Base-by-base conservation (phyloP, 2,888 invertebrate genomes). In the Parnassius orleans region DNA sequence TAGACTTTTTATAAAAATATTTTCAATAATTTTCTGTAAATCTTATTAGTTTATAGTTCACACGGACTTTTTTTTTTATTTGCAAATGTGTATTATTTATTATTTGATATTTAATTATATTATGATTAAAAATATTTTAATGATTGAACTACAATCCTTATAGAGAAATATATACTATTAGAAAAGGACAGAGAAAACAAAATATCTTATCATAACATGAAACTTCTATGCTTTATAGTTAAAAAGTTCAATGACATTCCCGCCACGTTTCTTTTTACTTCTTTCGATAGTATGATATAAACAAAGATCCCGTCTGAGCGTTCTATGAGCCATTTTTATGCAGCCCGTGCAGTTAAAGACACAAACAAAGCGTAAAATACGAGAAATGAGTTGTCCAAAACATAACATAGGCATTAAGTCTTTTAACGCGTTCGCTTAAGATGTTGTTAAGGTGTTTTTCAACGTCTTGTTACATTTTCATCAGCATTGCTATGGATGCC, bases 401-500 rank as follows among this genome's bases (percentile, higher is more conserved):
- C 71, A 70, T 76, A 74, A 72, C 68, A 53, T 65, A 61, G 64
- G 65, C 68, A 64, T 74, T 76, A 75, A 72, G 66, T 76, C 74
- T 76, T 75, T 78, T 74, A 75, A 72, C 75, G 69, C 66, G 55
- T 67, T 60, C 72, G 63, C 73, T 74, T 74, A 72, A 68, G 69
- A 73, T 68, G 72, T 72, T 72, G 73, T 75, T 73, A 74, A 72
- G 70, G 66, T 65, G 68, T 66, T 73, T 73, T 72, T 73, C 74
- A 70, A 71, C 72, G 64, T 64, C 67, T 70, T 67, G 66, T 73
- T 69, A 74, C 68, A 67, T 67, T 67, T 71, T 74, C 72, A 69
- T 72, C 72, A 68, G 33, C 33, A 33, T 33, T 33, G 33, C 33
- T 5, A 33, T 33, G 33, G 33, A 33, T 33, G 7, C 0, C 7